These are phyloP conservation scores for Rhopalosiphum nymphaeae DNA, from an alignment of 2,888 invertebrate species.

Conservation along the genomic window DNA sequence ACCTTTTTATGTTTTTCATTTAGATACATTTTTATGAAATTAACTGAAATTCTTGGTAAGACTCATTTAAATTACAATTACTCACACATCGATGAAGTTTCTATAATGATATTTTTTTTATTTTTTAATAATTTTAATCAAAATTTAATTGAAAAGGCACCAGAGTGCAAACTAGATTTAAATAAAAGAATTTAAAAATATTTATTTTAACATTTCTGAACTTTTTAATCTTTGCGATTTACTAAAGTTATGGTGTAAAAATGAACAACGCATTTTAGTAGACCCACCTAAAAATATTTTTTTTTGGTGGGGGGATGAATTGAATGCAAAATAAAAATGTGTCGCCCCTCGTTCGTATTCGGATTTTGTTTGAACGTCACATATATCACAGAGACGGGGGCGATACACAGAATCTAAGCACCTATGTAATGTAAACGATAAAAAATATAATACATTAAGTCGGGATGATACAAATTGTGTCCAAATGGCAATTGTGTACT, in stretches of 20 bases:
- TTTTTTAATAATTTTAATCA: slow-evolving; percentile 26
- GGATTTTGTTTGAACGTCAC: slow-evolving; percentile 2
- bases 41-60: neutral
- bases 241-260: neutral
- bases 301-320: slow-evolving; percentile 52
- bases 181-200: neutral
- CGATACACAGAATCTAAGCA: neutral
- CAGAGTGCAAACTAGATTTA: neutral
- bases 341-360: neutral
- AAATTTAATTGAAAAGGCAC: slow-evolving; percentile 37
- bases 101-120: neutral
- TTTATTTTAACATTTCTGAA: neutral
- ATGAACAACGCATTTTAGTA: slow-evolving; percentile 48
- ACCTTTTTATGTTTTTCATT: neutral
- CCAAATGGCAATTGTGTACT: neutral
- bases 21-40: slow-evolving; percentile 16
- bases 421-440: neutral
- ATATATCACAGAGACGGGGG: neutral
- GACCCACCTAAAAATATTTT: slow-evolving; percentile 46
- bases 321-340: slow-evolving; percentile 39
- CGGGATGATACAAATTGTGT: neutral
- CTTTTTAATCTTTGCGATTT: neutral
- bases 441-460: neutral
- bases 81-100: neutral
- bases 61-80: slow-evolving; percentile 29